phyloP scores from a whole-genome alignment of 2,888 invertebrate genomes.

The Drosophila limbata region DNA sequence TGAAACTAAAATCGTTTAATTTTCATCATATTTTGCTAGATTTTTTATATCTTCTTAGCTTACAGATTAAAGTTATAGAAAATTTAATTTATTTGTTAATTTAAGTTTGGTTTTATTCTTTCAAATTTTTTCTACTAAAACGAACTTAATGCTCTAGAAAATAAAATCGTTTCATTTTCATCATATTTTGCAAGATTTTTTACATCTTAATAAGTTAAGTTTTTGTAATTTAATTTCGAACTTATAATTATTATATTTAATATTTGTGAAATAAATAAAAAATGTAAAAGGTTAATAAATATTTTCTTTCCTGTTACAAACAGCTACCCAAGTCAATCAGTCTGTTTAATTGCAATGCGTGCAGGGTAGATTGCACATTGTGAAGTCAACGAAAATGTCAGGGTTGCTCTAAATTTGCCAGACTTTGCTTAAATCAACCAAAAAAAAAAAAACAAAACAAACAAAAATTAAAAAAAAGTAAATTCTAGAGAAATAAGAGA shows the following conservation, averaged over 20 bases:
- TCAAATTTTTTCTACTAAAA: background rate
- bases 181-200: too few relatives aligned
- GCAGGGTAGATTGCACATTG: slow-evolving; percentile 19
- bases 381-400: slow-evolving; percentile 52
- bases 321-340: background rate
- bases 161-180: too few relatives aligned
- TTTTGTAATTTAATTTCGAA: background rate
- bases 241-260: background rate
- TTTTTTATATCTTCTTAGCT: too few relatives aligned
- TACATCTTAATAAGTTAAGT: too few relatives aligned
- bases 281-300: background rate
- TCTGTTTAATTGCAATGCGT: background rate
- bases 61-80: too few relatives aligned
- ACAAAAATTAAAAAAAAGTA: slow-evolving; percentile 11
- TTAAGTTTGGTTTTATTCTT: too few relatives aligned
- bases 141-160: too few relatives aligned
- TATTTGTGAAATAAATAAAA: background rate
- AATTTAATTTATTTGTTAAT: background rate
- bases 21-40: too few relatives aligned
- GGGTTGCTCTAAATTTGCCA: slow-evolving; percentile 22
- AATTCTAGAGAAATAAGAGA: slow-evolving; percentile 5
- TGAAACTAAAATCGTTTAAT: too few relatives aligned
- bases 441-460: background rate
- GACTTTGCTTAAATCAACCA: slow-evolving; percentile 31
- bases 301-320: background rate